Evolutionary conservation across 2,888 invertebrate genomes (phyloP).

Genomic region (Eristalis tenax): DNA sequence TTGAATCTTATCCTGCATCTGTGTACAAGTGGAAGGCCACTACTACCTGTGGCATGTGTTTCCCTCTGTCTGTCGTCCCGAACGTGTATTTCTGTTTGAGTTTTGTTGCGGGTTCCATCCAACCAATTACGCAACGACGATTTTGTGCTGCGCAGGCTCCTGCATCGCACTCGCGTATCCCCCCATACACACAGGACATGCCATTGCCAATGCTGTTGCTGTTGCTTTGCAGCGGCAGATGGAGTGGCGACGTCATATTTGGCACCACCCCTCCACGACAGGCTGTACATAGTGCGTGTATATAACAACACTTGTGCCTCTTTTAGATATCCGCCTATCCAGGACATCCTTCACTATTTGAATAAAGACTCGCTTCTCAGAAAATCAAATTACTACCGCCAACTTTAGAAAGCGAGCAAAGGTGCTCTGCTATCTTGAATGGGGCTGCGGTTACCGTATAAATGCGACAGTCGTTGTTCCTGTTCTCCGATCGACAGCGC

Average conservation of each 20-base stretch:
- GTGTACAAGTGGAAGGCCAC: slow-evolving; percentile 26
- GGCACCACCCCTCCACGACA: slow-evolving; percentile 59
- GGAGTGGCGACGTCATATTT: slow-evolving; percentile 55
- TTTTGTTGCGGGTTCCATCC: slow-evolving; percentile 30
- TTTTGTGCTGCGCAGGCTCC: slow-evolving; percentile 73
- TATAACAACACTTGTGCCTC: slow-evolving; percentile 15
- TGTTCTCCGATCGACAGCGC: background rate
- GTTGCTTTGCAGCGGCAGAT: slow-evolving; percentile 36
- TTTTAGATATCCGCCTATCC: slow-evolving; percentile 33
- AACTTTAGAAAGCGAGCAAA: background rate
- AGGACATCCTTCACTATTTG: slow-evolving; percentile 10
- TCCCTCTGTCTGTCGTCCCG: slow-evolving; percentile 7
- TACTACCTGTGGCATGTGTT: slow-evolving; percentile 70
- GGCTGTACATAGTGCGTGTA: background rate
- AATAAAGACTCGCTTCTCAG: background rate
- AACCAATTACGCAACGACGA: slow-evolving; percentile 73
- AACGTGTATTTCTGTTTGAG: background rate
- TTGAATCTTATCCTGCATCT: slow-evolving; percentile 8
- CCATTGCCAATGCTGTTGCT: background rate
- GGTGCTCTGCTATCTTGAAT: background rate
- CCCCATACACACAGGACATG: slow-evolving; percentile 25
- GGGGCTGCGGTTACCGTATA: slow-evolving; percentile 26
- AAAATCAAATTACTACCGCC: slow-evolving; percentile 19
- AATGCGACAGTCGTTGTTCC: slow-evolving; percentile 12
- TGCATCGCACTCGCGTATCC: slow-evolving; percentile 14